Conservation (phyloP, 2,888 invertebrate species). For the Caprella mutica region DNA sequence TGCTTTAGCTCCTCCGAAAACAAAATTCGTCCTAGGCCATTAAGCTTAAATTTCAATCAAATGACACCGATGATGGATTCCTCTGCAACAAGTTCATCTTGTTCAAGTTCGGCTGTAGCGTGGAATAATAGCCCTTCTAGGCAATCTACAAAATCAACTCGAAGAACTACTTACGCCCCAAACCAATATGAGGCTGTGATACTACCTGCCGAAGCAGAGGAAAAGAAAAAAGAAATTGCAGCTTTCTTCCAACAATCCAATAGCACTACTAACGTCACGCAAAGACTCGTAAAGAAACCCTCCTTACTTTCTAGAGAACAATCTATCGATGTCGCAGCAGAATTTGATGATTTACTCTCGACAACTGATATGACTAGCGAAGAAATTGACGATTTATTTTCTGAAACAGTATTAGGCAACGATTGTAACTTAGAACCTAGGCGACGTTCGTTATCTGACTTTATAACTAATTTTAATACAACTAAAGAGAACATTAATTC, state of each 20-base stretch:
- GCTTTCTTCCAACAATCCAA: slow-evolving; percentile 50
- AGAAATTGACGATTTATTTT: background rate
- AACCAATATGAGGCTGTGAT: slow-evolving; percentile 65
- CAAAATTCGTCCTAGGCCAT: too few species aligned
- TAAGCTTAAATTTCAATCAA: too few species aligned
- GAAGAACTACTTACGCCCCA: slow-evolving; percentile 12
- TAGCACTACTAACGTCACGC: slow-evolving; percentile 2
- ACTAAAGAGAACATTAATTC: background rate
- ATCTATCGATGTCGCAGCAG: background rate
- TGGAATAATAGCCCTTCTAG: too few species aligned
- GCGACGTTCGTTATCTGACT: background rate
- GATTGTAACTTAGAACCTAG: background rate
- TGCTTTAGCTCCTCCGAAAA: too few species aligned
- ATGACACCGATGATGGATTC: too few species aligned
- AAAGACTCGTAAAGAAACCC: slow-evolving; percentile 8
- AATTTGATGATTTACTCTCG: slow-evolving; percentile 5
- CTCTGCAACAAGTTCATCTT: too few species aligned
- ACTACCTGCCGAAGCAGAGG: slow-evolving; percentile 53
- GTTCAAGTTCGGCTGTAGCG: too few species aligned
- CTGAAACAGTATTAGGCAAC: slow-evolving; percentile 3
- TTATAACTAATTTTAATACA: too few species aligned
- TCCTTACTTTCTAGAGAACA: slow-evolving; percentile 1
- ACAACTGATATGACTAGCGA: slow-evolving; percentile 4
- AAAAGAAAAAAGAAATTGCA: slow-evolving; percentile 60
- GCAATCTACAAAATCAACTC: background rate